Evolutionary conservation across 2,113 vertebrate genomes (phyloP).

Genomic region (Cyanoderma ruficeps): DNA sequence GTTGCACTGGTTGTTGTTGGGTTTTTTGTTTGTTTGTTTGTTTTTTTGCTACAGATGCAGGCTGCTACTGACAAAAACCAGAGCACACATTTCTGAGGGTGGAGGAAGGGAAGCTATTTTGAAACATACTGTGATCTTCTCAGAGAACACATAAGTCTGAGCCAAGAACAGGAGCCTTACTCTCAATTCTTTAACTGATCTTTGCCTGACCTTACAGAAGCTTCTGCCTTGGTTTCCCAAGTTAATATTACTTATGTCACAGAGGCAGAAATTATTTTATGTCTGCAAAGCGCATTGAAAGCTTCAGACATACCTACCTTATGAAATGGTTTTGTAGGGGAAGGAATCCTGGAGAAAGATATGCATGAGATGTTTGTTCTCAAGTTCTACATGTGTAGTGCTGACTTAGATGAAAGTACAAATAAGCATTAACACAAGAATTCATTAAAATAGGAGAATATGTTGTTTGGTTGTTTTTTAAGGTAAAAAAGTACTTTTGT

Average conservation of each 20-base stretch:
- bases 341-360: not conserved
- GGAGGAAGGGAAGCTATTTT: slow-evolving; percentile 14
- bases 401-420: not conserved
- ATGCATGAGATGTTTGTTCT: not conserved
- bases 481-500: not conserved
- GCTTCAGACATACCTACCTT: not conserved
- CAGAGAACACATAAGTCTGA: not conserved
- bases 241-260: not conserved
- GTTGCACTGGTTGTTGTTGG: not conserved
- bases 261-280: not conserved
- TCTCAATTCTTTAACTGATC: not conserved
- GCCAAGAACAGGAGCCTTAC: not conserved
- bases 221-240: not conserved
- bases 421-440: not conserved
- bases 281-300: not conserved
- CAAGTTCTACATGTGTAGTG: not conserved
- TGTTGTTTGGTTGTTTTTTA: not conserved
- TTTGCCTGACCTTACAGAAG: not conserved
- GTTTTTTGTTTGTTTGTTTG: not conserved
- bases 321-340: not conserved
- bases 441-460: not conserved
- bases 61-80: slow-evolving; percentile 4
- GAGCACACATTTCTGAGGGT: not conserved
- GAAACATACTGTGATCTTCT: not conserved
- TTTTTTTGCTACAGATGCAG: not conserved